phyloP scores from a whole-genome alignment of 2,888 invertebrate species.

The Ennomos fuscantarius region DNA sequence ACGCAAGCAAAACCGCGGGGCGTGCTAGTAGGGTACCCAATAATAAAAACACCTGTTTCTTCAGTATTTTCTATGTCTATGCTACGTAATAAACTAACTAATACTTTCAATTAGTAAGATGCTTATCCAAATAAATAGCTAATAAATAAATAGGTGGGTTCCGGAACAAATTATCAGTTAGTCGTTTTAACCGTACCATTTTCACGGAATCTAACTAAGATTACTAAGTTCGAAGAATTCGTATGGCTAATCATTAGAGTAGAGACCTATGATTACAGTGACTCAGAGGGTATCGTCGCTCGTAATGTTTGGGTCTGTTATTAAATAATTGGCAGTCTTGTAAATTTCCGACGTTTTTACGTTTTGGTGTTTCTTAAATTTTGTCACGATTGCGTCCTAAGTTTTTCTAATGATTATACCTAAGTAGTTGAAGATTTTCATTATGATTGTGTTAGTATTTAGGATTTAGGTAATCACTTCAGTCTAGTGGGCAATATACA shows the following conservation, averaged over 20 bases:
- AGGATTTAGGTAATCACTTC: too few relatives aligned
- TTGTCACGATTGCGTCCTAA: too few relatives aligned
- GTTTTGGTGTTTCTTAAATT: neutral
- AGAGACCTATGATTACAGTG: conserved; percentile 65
- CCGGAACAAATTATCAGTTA: conserved; percentile 48
- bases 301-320: conserved; percentile 6
- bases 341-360: conserved; percentile 1
- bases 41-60: too few relatives aligned
- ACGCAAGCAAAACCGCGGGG: too few relatives aligned
- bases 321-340: conserved; percentile 24
- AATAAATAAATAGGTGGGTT: conserved; percentile 42
- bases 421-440: too few relatives aligned
- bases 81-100: too few relatives aligned
- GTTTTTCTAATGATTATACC: too few relatives aligned
- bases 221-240: conserved; percentile 65
- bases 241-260: conserved; percentile 61
- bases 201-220: conserved; percentile 51
- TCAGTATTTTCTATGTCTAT: too few relatives aligned
- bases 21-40: too few relatives aligned
- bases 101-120: neutral
- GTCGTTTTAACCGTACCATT: conserved; percentile 42
- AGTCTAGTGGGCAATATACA: too few relatives aligned
- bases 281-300: conserved; percentile 25
- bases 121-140: conserved; percentile 24
- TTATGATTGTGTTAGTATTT: too few relatives aligned